Percentiles rank a stretch among this genome's conserved stretches.
phyloP scores from a whole-genome alignment of 2,888 invertebrate genomes.

The Monopis laevigella region DNA sequence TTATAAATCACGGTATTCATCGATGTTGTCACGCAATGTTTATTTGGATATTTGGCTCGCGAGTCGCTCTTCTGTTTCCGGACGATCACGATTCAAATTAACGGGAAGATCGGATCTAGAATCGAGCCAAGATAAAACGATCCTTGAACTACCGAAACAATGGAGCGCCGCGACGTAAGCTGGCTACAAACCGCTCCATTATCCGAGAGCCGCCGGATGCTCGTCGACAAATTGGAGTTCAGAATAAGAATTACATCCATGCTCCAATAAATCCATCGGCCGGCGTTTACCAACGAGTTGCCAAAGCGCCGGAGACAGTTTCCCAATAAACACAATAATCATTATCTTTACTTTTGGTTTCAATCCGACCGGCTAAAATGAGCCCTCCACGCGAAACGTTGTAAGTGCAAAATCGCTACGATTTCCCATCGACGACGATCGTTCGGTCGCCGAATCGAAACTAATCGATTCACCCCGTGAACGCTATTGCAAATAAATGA shows the following conservation, averaged over 20 bases:
- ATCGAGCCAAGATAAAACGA: background rate
- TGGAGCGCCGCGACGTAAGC: conserved; percentile 1
- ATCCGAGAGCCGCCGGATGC: conserved; percentile 7
- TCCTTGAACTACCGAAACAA: conserved; percentile 5
- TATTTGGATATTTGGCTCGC: no score
- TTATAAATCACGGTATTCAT: conserved; percentile 16
- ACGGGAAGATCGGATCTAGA: background rate
- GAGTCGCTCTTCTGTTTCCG: no score
- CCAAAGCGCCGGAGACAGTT: conserved; percentile 39
- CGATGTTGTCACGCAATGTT: background rate
- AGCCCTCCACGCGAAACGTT: background rate
- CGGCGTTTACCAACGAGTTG: conserved; percentile 40
- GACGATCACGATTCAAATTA: no score
- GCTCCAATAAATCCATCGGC: conserved; percentile 56
- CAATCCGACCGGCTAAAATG: background rate
- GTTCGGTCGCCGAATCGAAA: conserved; percentile 28
- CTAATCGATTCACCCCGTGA: conserved; percentile 53
- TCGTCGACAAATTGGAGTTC: conserved; percentile 4
- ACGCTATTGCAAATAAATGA: conserved; percentile 38
- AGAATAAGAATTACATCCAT: conserved; percentile 50
- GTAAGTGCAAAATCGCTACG: background rate
- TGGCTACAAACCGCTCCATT: conserved; percentile 5
- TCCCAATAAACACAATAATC: conserved; percentile 47
- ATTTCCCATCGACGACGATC: background rate
- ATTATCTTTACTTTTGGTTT: conserved; percentile 21